Base-by-base conservation (phyloP, 2,888 invertebrate species). In the Drosophila greeni region DNA sequence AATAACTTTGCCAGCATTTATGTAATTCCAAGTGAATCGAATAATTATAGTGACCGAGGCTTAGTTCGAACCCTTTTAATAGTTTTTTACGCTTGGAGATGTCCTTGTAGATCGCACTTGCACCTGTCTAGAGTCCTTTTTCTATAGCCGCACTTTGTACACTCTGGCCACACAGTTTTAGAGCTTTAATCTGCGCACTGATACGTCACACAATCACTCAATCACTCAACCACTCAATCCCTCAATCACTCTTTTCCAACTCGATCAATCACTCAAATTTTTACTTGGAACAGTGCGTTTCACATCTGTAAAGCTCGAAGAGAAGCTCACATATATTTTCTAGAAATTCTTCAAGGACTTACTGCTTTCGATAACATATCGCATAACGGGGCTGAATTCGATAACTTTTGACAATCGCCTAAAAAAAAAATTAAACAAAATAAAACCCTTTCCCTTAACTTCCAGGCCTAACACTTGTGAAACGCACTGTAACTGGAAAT, bases 1-100 rank as follows among this genome's bases (percentile, higher is more conserved):
- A 76, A 76, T 76, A 76, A 76, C 59, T 73, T 78, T 76, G 82
- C 76, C 73, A 76, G 76, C 82, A 76, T 76, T 82, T 76, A 82
- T 47, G 9, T 48, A 34, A 59, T 62, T 49, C 39, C 12, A 8
- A 14, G 26, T 40, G 56, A 51, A 23, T 12, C 36, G 37, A 61
- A 43, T 18, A 55, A 55, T 74, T 60, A 65, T 37, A 20, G 29
- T 43, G 14, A 43, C 14, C 14, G 33, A 23, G 34, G 58, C 26
- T 42, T n/a, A 18, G 12, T 57, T 43, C 6, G 1, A 16, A 54
- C 11, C 20, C n/a, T 14, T 24, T 51, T 7, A 14, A 11, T 20
- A 39, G 52, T 26, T 42, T 26, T 26, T 31, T 29, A 29, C 52
- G 42, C 42, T 23, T 23, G 20, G 24, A 49, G 24, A 49, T 20